A percentile compares a stretch with the other conserved stretches of the same genome.
These are phyloP conservation scores for Babyrousa celebensis DNA, from an alignment of 2,797 vertebrate species.

Conservation along the genomic window DNA sequence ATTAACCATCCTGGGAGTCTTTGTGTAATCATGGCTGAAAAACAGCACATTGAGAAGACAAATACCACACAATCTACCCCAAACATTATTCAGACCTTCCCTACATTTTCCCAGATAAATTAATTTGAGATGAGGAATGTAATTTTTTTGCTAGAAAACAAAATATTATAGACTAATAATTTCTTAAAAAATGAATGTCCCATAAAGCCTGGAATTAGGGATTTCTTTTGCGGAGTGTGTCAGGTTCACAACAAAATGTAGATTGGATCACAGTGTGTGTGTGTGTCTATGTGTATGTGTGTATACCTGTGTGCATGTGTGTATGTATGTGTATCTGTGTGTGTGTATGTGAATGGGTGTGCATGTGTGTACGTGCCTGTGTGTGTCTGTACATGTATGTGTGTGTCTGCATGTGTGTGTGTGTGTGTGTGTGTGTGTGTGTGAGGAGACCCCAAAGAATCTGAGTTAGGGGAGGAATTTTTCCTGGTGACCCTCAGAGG, in stretches of 20 bases:
- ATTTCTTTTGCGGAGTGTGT: not conserved
- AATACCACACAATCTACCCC: not conserved
- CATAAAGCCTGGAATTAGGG: not conserved
- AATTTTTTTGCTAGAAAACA: constrained; percentile 32
- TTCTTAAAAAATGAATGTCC: not conserved
- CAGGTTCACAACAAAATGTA: not conserved
- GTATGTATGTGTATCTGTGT: accelerated
- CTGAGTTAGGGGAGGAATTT: not conserved
- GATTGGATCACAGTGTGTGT: not conserved
- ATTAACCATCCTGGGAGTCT: not conserved
- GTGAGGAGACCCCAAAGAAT: not conserved
- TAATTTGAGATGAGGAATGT: not conserved
- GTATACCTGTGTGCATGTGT: accelerated
- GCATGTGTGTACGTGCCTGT: too few relatives aligned
- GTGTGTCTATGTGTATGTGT: not conserved
- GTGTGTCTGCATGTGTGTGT: not conserved
- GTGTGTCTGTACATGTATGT: not conserved
- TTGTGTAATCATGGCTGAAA: too few relatives aligned
- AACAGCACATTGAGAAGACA: not conserved
- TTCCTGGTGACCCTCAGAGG: not conserved
- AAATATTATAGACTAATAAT: not conserved
- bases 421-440: not conserved
- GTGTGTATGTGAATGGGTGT: not conserved
- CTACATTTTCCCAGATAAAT: not conserved
- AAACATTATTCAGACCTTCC: not conserved